Evolutionary conservation across 2,888 invertebrate genomes (phyloP), one percentile per base, ranked within the genome.

Genomic region (Drosophila colorata): DNA sequence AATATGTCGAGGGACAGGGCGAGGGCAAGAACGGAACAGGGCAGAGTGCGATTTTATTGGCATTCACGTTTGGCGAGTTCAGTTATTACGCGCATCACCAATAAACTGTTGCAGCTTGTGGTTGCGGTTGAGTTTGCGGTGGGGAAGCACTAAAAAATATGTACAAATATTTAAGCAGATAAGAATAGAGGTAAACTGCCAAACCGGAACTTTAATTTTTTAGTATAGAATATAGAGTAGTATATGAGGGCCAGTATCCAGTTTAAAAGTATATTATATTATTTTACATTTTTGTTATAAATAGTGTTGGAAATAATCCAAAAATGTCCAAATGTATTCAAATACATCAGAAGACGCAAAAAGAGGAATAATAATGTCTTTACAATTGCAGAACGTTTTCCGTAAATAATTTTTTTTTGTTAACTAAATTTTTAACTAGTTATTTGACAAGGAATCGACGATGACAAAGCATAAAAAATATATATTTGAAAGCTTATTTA

Each of bases 71-170:
- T 37, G 1, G 8, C 4, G 31, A 23, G 14, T 20, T 60, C 11
- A 20, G 20, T 20, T 48, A 43, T 59, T 43, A 53, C 51, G 14
- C 25, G 35, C 38, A 59, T 59, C 53, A 53, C 9, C 23, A 37
- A 69, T 61, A 69, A 69, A 51, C 31, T 38, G 40, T 51, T 60
- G 40, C 38, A 25, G 20, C 31, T 55, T 55, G 55, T 28, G 16
- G 20, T 37, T 59, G 56, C 6, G 37, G 43, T 38, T 55, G 35
- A 9, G 14, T n/a, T 56, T 59, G 41, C 25, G 58, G 43, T 28
- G 14, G 8, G 16, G 23, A 33, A 25, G 33, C 41, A 43, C 16
- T 25, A 35, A 48, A 25, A 64, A 14, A 33, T 20, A 13, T 41
- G 14, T 13, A 7, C 11, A 5, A 33, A 33, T 9, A 18, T 40